Percentiles rank a stretch among this genome's conserved stretches.
phyloP scores from a whole-genome alignment of 1,140 invertebrate genomes.

The Globodera ellingtonae region DNA sequence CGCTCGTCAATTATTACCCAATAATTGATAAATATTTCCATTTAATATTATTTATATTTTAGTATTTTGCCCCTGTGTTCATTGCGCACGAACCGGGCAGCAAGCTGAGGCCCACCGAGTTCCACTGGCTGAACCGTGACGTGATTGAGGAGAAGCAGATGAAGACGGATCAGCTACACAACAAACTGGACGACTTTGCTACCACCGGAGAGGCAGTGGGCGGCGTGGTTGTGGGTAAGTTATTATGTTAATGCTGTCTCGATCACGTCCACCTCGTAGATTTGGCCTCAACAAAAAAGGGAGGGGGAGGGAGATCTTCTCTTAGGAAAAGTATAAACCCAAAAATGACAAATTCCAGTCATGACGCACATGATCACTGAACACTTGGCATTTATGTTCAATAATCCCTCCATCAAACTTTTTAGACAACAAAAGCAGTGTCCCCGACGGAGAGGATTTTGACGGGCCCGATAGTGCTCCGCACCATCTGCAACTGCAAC shows the following conservation, averaged over 20 bases:
- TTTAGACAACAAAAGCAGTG: conserved; percentile 20
- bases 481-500: conserved; percentile 75
- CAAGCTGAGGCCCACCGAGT: conserved; percentile 74
- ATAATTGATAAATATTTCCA: too few species aligned
- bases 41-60: conserved; percentile 68
- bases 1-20: not conserved
- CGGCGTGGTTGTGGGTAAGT: conserved; percentile 72
- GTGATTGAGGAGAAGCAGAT: conserved; percentile 61
- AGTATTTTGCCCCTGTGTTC: conserved; percentile 75
- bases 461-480: not conserved
- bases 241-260: not conserved
- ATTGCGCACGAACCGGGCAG: conserved; percentile 39
- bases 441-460: not conserved
- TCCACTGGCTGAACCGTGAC: conserved; percentile 82
- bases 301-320: too few species aligned
- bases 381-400: too few species aligned
- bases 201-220: conserved; percentile 84
- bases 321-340: too few species aligned
- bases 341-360: too few species aligned
- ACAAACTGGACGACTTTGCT: conserved; percentile 51
- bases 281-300: conserved; percentile 2
- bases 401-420: too few species aligned
- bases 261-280: not conserved
- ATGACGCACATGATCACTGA: too few species aligned
- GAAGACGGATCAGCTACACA: conserved; percentile 33